Conservation (phyloP, 2,113 vertebrate species). For the Grus americana region DNA sequence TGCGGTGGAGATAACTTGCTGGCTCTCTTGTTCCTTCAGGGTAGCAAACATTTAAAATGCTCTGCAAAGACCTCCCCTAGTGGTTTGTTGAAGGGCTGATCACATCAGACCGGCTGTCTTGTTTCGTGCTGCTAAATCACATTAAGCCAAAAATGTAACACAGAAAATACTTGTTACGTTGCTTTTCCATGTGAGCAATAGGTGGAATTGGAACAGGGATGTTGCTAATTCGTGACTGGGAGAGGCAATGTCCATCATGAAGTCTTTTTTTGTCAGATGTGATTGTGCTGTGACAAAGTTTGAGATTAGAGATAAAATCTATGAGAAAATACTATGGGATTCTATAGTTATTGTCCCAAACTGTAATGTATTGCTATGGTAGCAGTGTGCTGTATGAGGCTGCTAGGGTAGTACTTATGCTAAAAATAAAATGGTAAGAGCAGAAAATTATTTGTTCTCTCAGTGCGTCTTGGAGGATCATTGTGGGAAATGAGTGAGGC, state of each 20-base stretch:
- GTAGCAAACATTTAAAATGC: background rate
- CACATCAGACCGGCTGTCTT: background rate
- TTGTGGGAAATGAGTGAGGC: background rate
- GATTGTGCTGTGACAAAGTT: background rate
- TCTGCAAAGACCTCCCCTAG: background rate
- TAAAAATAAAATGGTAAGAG: slow-evolving; percentile 51
- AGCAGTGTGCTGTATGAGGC: slow-evolving; percentile 11
- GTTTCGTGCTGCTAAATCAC: background rate
- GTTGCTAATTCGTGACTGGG: background rate
- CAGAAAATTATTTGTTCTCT: slow-evolving; percentile 2
- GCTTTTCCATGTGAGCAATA: background rate
- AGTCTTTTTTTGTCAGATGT: background rate
- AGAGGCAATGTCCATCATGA: background rate
- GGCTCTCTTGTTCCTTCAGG: background rate
- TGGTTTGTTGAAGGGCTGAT: background rate
- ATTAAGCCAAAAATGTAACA: background rate
- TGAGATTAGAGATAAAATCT: background rate
- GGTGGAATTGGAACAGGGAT: background rate
- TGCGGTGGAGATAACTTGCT: background rate
- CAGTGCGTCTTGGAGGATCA: background rate
- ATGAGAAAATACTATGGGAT: background rate
- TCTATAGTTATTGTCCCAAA: slow-evolving; percentile 30
- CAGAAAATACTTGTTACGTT: background rate
- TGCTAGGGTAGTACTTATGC: slow-evolving; percentile 15
- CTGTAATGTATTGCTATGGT: slow-evolving; percentile 40